These are phyloP conservation scores for Drosophila paranaensis DNA, from an alignment of 2,888 invertebrate species.

Conservation along the genomic window DNA sequence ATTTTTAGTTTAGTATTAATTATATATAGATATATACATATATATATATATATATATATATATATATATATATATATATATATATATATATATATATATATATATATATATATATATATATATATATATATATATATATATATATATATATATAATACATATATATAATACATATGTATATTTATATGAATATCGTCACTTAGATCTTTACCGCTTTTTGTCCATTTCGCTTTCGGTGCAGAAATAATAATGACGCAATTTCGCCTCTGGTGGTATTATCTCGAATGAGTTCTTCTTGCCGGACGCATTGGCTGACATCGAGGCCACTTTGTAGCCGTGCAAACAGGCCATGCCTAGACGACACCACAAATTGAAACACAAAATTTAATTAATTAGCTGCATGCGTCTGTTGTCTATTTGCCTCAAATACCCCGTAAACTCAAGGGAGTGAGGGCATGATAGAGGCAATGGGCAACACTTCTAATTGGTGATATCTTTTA, in stretches of 20 bases:
- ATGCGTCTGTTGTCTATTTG: slow-evolving; percentile 26
- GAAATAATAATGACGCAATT: slow-evolving; percentile 95
- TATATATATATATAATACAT: too few relatives aligned
- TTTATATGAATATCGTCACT: too few relatives aligned
- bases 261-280: slow-evolving; percentile 94
- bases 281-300: slow-evolving; percentile 96
- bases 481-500: background rate
- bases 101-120: too few relatives aligned
- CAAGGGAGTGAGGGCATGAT: background rate
- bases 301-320: slow-evolving; percentile 92
- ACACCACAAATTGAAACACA: slow-evolving; percentile 36
- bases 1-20: background rate
- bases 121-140: too few relatives aligned
- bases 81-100: too few relatives aligned
- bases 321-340: slow-evolving; percentile 93
- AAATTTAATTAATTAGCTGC: slow-evolving; percentile 58
- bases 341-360: slow-evolving; percentile 94
- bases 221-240: slow-evolving; percentile 97
- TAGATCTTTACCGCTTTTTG: slow-evolving; percentile 90
- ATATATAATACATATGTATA: too few relatives aligned
- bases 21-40: too few relatives aligned
- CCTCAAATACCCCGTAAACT: slow-evolving; percentile 1
- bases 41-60: too few relatives aligned
- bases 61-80: too few relatives aligned
- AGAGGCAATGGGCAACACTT: background rate